These are phyloP conservation scores for Pachyrhynchus sulphureomaculatus DNA, from an alignment of 1,140 invertebrate species.

Conservation along the genomic window DNA sequence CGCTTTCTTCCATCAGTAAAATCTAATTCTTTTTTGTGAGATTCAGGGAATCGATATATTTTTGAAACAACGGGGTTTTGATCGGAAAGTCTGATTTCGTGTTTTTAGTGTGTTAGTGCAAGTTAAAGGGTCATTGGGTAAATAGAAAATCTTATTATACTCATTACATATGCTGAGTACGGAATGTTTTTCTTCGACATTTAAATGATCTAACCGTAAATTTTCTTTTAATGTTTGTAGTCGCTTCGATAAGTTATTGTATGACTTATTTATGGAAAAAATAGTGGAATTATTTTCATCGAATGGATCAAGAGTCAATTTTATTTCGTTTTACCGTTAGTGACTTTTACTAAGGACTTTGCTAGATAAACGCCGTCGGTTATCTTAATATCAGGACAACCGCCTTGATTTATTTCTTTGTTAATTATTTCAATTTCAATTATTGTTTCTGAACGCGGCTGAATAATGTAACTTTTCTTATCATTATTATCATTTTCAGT, in stretches of 20 bases:
- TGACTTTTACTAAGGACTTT: constrained; percentile 18
- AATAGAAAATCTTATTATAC: constrained; percentile 35
- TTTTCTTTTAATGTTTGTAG: neutral
- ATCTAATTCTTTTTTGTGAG: constrained; percentile 51
- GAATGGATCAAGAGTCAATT: constrained; percentile 9
- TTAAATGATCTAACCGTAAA: constrained; percentile 31
- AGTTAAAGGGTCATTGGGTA: constrained; percentile 14
- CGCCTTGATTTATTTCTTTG: constrained; percentile 15
- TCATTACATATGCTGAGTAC: constrained; percentile 19
- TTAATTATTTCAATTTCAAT: constrained; percentile 27
- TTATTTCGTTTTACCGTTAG: constrained; percentile 13
- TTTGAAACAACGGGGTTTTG: constrained; percentile 38
- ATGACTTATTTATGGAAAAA: neutral
- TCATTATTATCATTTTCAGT: no score
- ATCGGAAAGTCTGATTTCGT: constrained; percentile 37
- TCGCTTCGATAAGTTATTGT: neutral
- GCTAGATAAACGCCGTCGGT: constrained; percentile 21
- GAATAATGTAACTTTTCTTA: neutral
- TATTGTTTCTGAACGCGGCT: constrained; percentile 7
- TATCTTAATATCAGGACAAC: constrained; percentile 16
- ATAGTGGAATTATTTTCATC: constrained; percentile 13
- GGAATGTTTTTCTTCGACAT: constrained; percentile 16
- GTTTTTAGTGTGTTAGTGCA: constrained; percentile 28
- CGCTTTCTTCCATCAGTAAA: constrained; percentile 45
- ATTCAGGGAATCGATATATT: constrained; percentile 44